These are phyloP conservation scores for Drosophila pectinifera DNA, from an alignment of 1,140 invertebrate species.

Conservation along the genomic window DNA sequence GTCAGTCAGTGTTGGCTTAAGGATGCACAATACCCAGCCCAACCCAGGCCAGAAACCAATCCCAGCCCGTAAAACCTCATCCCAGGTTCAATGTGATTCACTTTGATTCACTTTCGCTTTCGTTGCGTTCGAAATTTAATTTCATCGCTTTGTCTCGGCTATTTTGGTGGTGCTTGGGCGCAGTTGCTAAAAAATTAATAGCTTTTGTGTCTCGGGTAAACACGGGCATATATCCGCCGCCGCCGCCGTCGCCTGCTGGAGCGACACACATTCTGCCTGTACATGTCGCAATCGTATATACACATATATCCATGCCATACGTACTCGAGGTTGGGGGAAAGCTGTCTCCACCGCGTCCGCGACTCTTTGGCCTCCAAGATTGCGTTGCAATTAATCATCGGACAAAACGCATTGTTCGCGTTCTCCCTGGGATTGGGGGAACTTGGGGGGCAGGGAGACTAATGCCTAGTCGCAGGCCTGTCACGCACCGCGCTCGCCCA, in stretches of 20 bases:
- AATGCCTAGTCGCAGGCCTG: slow-evolving; percentile 10
- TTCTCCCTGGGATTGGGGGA: slow-evolving; percentile 20
- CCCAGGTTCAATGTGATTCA: slow-evolving; percentile 53
- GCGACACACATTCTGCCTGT: slow-evolving; percentile 65
- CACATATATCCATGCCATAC: slow-evolving; percentile 3
- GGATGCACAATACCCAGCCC: slow-evolving; percentile 49
- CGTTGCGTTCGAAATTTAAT: slow-evolving; percentile 53
- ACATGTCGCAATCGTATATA: slow-evolving; percentile 4
- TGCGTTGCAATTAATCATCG: slow-evolving; percentile 81
- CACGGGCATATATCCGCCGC: slow-evolving; percentile 51
- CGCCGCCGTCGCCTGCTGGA: too few relatives aligned
- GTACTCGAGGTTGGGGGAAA: slow-evolving; percentile 68
- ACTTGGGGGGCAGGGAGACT: slow-evolving; percentile 1
- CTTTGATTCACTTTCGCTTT: slow-evolving; percentile 71
- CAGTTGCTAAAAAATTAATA: slow-evolving; percentile 77
- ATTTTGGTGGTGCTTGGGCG: slow-evolving; percentile 20
- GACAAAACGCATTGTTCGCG: slow-evolving; percentile 79
- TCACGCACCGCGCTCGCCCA: slow-evolving; percentile 31
- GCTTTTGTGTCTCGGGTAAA: slow-evolving; percentile 69
- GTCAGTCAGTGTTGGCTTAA: slow-evolving; percentile 35
- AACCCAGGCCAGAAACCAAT: slow-evolving; percentile 17
- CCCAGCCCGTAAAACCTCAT: slow-evolving; percentile 32
- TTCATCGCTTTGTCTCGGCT: slow-evolving; percentile 46
- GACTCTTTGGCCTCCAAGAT: slow-evolving; percentile 75
- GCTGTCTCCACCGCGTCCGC: slow-evolving; percentile 40